Base-by-base conservation (phyloP, 2,797 vertebrate genomes). In the Intellagama lesueurii region DNA sequence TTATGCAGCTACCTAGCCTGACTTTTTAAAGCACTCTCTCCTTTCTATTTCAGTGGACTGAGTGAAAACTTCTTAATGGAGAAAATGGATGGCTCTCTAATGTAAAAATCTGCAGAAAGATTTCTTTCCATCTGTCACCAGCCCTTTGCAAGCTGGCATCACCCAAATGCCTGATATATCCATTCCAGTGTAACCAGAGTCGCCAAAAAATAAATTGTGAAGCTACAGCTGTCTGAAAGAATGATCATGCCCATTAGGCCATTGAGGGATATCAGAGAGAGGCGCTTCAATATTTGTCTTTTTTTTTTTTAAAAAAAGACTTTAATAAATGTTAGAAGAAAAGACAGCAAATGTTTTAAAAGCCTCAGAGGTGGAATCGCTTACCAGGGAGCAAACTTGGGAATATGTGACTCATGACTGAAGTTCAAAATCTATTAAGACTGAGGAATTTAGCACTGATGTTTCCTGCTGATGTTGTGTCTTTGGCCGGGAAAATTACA, bases 11-110 rank as follows among this genome's bases (percentile, higher is more conserved):
- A 97, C 95, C 95, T 96, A 97, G 95, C 94, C 96, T 96, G 95
- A 95, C 96, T 96, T 44, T 47, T 44, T 12, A 32, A 44, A 96
- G 93, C 94, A 90, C 4, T 28, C 8, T 47, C 3, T 40, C 93
- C 96, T 94, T 96, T 97, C 97, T 97, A 97, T 96, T 96, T 97
- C 96, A 96, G 96, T 96, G 96, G 96, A 96, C 97, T 97, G 94
- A 52, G 87, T 97, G 97, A 97, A 97, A 97, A 94, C 90, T 97
- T 93, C 96, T 97, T 97, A 97, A 97, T 97, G 96, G 96, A 95
- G 93, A 94, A 96, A 97, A 97, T 97, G 96, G 96, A 97, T 97
- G 97, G 93, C 94, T 93, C 95, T 97, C 93, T 95, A 95, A 0
- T 94, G 96, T 95, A 95, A 96, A 96, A 96, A 96, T 95, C 93